phyloP scores from a whole-genome alignment of 1,140 invertebrate genomes.

The Gryon sp. region DNA sequence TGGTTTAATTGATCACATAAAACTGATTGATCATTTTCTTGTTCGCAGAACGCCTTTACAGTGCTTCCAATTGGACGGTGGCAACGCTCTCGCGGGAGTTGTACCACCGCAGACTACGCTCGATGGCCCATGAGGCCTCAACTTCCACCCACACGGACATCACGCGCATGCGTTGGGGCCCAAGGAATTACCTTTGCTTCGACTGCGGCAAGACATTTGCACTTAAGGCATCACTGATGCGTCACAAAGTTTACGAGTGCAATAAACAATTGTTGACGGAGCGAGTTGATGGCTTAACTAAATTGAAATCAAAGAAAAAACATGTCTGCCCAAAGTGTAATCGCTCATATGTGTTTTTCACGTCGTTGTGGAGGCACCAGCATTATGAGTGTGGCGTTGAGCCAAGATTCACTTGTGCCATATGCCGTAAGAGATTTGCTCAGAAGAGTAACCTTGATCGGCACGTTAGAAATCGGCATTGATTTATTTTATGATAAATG shows the following conservation, averaged over 20 bases:
- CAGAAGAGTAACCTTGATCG: conserved; percentile 78
- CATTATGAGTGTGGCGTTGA: conserved; percentile 82
- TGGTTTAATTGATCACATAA: not conserved
- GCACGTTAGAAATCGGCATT: conserved; percentile 71
- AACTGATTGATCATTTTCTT: conserved; percentile 43
- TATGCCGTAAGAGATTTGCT: conserved; percentile 74
- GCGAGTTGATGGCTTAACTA: conserved; percentile 7
- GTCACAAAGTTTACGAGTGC: conserved; percentile 78
- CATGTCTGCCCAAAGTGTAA: conserved; percentile 77
- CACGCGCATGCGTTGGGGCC: conserved; percentile 29
- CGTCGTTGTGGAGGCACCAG: conserved; percentile 79
- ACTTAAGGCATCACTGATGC: conserved; percentile 74
- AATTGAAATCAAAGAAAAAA: conserved; percentile 69
- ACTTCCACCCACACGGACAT: conserved; percentile 15
- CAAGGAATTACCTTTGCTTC: conserved; percentile 70
- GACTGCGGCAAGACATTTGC: conserved; percentile 75
- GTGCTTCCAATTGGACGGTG: conserved; percentile 69
- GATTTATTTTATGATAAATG: conserved; percentile 1
- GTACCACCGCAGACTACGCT: conserved; percentile 64
- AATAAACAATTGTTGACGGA: conserved; percentile 50
- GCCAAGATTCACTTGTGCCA: conserved; percentile 78
- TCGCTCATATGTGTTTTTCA: conserved; percentile 78
- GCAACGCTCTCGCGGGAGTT: conserved; percentile 60
- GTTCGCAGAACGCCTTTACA: conserved; percentile 67
- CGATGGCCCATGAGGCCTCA: conserved; percentile 59